phyloP scores from a whole-genome alignment of 2,113 vertebrate species.

The Carollia perspicillata region DNA sequence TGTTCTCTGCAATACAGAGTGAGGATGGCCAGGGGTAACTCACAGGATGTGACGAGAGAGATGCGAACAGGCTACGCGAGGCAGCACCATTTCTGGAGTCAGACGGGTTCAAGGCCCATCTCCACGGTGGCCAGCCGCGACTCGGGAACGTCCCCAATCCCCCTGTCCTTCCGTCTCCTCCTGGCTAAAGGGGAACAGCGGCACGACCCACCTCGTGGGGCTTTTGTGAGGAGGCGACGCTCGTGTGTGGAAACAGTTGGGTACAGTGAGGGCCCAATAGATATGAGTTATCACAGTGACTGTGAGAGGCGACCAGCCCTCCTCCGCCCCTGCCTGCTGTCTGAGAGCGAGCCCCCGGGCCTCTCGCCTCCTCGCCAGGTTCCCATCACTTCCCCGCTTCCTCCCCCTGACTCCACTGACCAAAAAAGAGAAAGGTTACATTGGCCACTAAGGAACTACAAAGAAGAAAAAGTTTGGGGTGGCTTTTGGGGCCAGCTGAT shows the following conservation, averaged over 20 bases:
- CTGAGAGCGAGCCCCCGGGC: not conserved
- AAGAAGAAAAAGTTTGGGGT: not conserved
- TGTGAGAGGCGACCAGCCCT: not conserved
- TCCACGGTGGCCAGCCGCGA: not conserved
- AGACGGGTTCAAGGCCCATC: not conserved
- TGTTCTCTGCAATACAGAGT: not conserved
- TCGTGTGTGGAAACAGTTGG: accelerated
- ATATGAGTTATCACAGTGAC: accelerated
- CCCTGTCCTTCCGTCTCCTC: not conserved
- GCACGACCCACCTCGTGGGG: not conserved
- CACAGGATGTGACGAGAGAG: not conserved
- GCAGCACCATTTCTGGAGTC: not conserved
- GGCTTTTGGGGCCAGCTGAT: not conserved
- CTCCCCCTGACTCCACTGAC: not conserved
- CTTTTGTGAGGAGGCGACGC: not conserved
- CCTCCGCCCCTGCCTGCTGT: not conserved
- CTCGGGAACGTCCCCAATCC: not conserved
- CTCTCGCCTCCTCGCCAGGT: not conserved
- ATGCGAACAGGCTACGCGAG: not conserved
- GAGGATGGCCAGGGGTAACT: not conserved
- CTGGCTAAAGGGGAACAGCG: too few species aligned
- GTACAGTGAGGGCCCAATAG: not conserved
- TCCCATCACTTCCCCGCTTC: not conserved
- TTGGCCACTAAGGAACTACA: not conserved
- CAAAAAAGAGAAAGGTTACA: not conserved